Conservation (phyloP, 2,113 vertebrate species). For the Petroica traversi region DNA sequence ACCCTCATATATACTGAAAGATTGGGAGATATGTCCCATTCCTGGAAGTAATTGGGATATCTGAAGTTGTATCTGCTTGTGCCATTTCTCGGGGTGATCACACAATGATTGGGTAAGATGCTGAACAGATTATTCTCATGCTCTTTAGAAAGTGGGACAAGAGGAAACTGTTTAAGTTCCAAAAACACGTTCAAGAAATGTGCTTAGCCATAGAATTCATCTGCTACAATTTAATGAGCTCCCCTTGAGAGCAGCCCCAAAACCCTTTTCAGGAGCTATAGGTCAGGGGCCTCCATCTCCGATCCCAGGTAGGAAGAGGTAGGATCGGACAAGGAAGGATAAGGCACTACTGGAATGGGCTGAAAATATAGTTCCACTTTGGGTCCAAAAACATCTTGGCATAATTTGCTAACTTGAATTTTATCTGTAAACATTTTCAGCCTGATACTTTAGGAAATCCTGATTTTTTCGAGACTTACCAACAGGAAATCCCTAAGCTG, state of each 20-base stretch:
- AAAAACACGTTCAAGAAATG: background rate
- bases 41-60: background rate
- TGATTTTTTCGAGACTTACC: conserved; percentile 23
- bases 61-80: background rate
- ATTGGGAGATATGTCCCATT: background rate
- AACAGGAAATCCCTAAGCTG: conserved; percentile 51
- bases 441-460: background rate
- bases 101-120: background rate
- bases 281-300: background rate
- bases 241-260: background rate
- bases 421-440: conserved; percentile 17
- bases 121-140: background rate
- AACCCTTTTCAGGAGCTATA: background rate
- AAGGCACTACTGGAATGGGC: background rate
- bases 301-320: background rate
- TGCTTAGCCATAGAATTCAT: background rate
- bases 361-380: background rate
- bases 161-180: background rate
- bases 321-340: background rate
- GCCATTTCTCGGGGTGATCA: background rate
- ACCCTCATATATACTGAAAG: background rate
- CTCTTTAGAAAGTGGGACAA: background rate
- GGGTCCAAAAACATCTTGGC: conserved; percentile 12
- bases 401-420: background rate
- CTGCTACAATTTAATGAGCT: background rate